phyloP scores from a whole-genome alignment of 1,140 invertebrate species.

The Zophobas morio region DNA sequence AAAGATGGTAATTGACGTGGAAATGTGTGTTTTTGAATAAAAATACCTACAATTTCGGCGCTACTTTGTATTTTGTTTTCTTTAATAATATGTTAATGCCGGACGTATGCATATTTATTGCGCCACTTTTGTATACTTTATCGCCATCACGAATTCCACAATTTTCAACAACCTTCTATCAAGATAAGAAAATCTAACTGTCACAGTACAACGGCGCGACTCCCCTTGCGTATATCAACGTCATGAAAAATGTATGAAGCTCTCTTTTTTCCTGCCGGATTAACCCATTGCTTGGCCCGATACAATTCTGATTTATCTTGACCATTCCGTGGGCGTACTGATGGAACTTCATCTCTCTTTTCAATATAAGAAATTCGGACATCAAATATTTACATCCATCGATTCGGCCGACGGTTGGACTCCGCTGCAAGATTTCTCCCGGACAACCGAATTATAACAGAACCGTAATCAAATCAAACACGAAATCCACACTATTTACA shows the following conservation, averaged over 20 bases:
- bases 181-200: slow-evolving; percentile 42
- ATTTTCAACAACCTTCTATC: slow-evolving; percentile 37
- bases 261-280: slow-evolving; percentile 2
- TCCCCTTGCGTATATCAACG: slow-evolving; percentile 2
- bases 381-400: no score
- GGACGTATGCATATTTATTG: slow-evolving; percentile 51
- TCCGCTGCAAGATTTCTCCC: no score
- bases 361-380: no score
- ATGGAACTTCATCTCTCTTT: no score
- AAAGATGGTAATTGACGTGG: slow-evolving; percentile 62
- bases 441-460: no score
- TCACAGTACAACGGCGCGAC: slow-evolving; percentile 8
- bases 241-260: slow-evolving; percentile 26
- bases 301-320: slow-evolving; percentile 20
- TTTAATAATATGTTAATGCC: slow-evolving; percentile 57
- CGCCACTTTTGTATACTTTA: slow-evolving; percentile 34
- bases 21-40: slow-evolving; percentile 61
- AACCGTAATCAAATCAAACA: no score
- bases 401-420: no score
- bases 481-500: no score
- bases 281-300: neutral
- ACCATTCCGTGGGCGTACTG: neutral
- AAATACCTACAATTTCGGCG: slow-evolving; percentile 57
- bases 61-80: slow-evolving; percentile 56
- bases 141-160: slow-evolving; percentile 36